Evolutionary conservation across 2,797 vertebrate genomes (phyloP).

Genomic region (Melanotaenia parkinsoni): DNA sequence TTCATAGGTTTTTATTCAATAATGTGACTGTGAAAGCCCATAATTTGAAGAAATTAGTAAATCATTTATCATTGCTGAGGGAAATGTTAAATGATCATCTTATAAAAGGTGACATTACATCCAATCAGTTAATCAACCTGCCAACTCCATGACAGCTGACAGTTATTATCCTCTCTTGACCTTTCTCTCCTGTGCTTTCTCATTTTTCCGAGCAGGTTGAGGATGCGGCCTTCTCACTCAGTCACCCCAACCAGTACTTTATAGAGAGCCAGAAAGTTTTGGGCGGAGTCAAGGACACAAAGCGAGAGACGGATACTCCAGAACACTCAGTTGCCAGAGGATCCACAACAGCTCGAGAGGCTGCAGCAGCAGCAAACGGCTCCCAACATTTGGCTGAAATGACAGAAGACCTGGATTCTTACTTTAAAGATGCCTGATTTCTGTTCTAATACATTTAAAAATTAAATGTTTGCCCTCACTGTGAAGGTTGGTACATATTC

Average conservation of each 20-base stretch:
- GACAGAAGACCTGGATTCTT: constrained; percentile 87
- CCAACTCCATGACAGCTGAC: constrained; percentile 5
- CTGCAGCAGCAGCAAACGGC: constrained; percentile 28
- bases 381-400: constrained; percentile 68
- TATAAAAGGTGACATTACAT: constrained; percentile 16
- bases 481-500: not conserved
- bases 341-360: constrained; percentile 42
- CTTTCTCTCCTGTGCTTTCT: constrained; percentile 7
- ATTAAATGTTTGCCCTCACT: not conserved
- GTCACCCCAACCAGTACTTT: constrained; percentile 98
- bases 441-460: constrained; percentile 8
- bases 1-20: not conserved
- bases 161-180: constrained; percentile 1
- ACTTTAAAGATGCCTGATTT: constrained; percentile 82
- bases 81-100: constrained; percentile 18
- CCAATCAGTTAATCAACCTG: constrained; percentile 31
- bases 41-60: constrained; percentile 10
- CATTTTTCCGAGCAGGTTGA: constrained; percentile 83
- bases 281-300: constrained; percentile 85
- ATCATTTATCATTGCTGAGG: not conserved
- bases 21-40: constrained; percentile 28
- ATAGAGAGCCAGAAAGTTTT: constrained; percentile 91
- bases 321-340: constrained; percentile 53
- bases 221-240: constrained; percentile 92
- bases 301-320: constrained; percentile 81